Base-by-base conservation (phyloP, 2,113 vertebrate genomes). In the Thamnophis sirtalis region DNA sequence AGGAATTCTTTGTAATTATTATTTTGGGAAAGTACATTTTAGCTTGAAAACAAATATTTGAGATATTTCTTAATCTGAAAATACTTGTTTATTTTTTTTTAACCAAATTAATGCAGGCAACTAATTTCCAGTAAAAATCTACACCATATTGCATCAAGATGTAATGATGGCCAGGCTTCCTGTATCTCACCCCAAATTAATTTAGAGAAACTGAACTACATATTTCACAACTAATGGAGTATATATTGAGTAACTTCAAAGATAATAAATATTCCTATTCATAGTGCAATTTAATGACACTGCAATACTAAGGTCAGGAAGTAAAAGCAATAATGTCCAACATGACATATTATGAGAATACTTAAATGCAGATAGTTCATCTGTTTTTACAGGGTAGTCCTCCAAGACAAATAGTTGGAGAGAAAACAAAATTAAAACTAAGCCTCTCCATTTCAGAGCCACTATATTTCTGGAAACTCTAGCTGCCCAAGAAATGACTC, bases 1-100 rank as follows among this genome's bases (percentile, higher is more conserved):
- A 90, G 60, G 11, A 10, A 9, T 96, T 89, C 80, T 60, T 86
- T 87, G 38, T 89, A 91, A 10, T 9, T 4, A 68, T 54, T 1
- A 86, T 92, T 88, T 89, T 88, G 60, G 24, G 38, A 5, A 84
- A 86, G 87, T 53, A 88, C 26, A 53, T 93, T 93, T 86, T 91
- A 2, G 1, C 0, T 26, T 1, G 9, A n/a, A 1, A 54, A 53
- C 22, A 91, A 48, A 24, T 80, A 15, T 38, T 80, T 38, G n/a
- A 73, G n/a, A 17, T 73, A 80, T 19, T 80, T 38, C 68, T 73
- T 73, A 73, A 73, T 5, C 13, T 33, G n/a, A 73, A 73, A 73
- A 73, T 73, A 73, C 5, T 17, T 73, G n/a, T 73, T 73, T 73
- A 73, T 17, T 73, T 73, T 28, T n/a, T 73, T 73, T 7, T 17